Percentiles rank a stretch among this genome's conserved stretches.
These are phyloP conservation scores for Gibbula magus DNA, from an alignment of 2,888 invertebrate species.

Conservation along the genomic window DNA sequence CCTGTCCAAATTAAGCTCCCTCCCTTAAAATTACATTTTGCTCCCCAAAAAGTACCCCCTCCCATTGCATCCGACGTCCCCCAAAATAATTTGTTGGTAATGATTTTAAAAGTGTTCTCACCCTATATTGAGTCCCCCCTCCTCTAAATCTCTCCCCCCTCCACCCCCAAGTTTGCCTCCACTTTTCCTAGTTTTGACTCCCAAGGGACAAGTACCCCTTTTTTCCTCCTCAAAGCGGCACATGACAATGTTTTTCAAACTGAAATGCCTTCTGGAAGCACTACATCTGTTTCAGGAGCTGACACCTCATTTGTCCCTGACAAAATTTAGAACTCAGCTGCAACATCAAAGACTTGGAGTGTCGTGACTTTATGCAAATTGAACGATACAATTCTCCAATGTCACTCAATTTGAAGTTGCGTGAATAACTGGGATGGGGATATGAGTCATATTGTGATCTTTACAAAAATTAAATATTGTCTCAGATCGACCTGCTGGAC, in stretches of 20 bases:
- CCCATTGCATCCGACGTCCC: too few species aligned
- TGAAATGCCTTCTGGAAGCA: neutral
- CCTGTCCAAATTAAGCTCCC: too few species aligned
- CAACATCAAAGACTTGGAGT: slow-evolving; percentile 13
- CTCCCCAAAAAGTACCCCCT: too few species aligned
- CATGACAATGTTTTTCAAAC: neutral
- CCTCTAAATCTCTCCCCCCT: neutral
- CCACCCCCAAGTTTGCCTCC: neutral
- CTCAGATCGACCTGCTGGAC: neutral
- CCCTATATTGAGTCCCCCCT: neutral
- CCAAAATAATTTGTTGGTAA: too few species aligned
- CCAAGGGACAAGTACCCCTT: neutral
- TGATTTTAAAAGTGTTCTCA: too few species aligned
- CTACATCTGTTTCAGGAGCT: neutral
- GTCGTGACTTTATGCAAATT: slow-evolving; percentile 24
- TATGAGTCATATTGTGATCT: slow-evolving; percentile 15
- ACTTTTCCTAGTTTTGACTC: neutral
- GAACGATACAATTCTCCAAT: slow-evolving; percentile 20
- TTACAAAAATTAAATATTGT: slow-evolving; percentile 19
- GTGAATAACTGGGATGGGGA: neutral
- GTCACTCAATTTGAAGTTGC: slow-evolving; percentile 21
- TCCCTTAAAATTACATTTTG: too few species aligned
- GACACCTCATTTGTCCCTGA: slow-evolving; percentile 19
- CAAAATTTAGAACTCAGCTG: neutral
- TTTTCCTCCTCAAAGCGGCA: neutral